A percentile compares a stretch with the other conserved stretches of the same genome.
phyloP scores from a whole-genome alignment of 1,140 invertebrate genomes.

The Melitaea cinxia region DNA sequence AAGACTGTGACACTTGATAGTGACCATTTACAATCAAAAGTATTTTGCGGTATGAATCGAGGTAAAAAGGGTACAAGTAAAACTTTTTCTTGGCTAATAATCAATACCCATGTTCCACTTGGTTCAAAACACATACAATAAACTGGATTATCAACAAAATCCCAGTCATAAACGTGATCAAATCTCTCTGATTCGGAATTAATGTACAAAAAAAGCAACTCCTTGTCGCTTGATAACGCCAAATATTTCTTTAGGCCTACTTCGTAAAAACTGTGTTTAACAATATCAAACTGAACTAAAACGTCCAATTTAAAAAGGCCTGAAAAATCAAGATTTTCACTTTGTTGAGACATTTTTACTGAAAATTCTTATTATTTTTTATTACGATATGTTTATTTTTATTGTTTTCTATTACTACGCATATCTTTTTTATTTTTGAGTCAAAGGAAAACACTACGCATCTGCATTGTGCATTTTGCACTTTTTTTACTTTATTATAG shows the following conservation, averaged over 20 bases:
- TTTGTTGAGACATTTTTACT: constrained; percentile 50
- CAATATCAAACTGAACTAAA: constrained; percentile 65
- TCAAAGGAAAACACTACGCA: constrained; percentile 6
- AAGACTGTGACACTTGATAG: constrained; percentile 69
- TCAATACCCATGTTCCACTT: constrained; percentile 73
- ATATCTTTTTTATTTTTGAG: constrained; percentile 2
- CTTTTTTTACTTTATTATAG: constrained; percentile 1
- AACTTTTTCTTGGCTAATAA: constrained; percentile 71
- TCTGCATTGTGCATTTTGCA: constrained; percentile 22
- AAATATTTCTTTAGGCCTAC: constrained; percentile 72
- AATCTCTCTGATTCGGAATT: constrained; percentile 60
- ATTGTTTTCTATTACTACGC: not conserved
- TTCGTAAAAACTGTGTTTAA: constrained; percentile 70
- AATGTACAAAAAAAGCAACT: constrained; percentile 70
- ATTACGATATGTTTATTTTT: not conserved
- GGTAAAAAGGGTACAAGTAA: constrained; percentile 70
- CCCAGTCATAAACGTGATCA: constrained; percentile 72
- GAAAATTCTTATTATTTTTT: not conserved
- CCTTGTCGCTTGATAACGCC: constrained; percentile 66
- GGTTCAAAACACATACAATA: constrained; percentile 77
- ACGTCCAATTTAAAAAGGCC: constrained; percentile 73
- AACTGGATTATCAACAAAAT: constrained; percentile 72
- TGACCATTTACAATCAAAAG: constrained; percentile 76
- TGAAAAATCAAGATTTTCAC: constrained; percentile 53
- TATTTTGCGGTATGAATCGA: constrained; percentile 64